Evolutionary conservation across 2,888 invertebrate species (phyloP).

Genomic region (Tigriopus californicus): DNA sequence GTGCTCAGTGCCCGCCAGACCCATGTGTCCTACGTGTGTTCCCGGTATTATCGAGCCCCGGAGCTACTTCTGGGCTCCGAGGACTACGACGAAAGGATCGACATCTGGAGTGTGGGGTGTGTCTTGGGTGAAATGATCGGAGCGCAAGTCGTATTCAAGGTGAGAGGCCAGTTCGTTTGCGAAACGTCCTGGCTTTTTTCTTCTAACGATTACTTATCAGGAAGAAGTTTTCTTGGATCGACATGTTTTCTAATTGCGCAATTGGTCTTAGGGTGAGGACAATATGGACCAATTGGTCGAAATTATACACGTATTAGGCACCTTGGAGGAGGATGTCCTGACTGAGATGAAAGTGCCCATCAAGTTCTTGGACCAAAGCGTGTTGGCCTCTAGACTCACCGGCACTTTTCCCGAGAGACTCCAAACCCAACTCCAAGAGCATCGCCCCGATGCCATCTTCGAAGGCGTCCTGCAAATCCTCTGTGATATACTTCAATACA

Average conservation of each 20-base stretch:
- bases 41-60: slow-evolving; percentile 8
- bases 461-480: too few relatives aligned
- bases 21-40: not conserved
- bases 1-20: not conserved
- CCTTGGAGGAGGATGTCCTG: not conserved
- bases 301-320: not conserved
- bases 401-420: too few relatives aligned
- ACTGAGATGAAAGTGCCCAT: not conserved
- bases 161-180: too few relatives aligned
- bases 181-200: too few relatives aligned
- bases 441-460: too few relatives aligned
- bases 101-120: slow-evolving; percentile 9
- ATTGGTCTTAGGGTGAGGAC: not conserved
- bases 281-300: slow-evolving; percentile 7
- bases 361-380: too few relatives aligned
- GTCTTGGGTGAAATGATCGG: not conserved
- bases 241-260: not conserved
- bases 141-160: not conserved
- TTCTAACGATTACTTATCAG: too few relatives aligned
- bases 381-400: too few relatives aligned
- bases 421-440: too few relatives aligned
- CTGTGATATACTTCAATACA: too few relatives aligned
- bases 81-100: not conserved
- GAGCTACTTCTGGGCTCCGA: slow-evolving; percentile 1
- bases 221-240: too few relatives aligned